A percentile compares a stretch with the other conserved stretches of the same genome.
These are phyloP conservation scores for Labeo catla DNA, from an alignment of 2,113 vertebrate genomes.

Conservation along the genomic window DNA sequence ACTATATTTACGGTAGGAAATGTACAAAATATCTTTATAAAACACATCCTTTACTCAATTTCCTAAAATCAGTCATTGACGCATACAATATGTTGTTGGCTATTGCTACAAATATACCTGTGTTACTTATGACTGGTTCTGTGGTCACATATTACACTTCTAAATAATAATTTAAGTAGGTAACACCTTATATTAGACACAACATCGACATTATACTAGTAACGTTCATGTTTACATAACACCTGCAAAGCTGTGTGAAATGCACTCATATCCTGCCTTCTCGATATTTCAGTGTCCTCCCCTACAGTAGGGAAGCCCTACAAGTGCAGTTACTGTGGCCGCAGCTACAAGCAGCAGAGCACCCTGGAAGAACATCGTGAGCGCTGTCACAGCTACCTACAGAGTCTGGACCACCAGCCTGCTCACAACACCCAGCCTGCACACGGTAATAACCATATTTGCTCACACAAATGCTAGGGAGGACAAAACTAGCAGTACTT, in stretches of 20 bases:
- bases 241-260: conserved; percentile 1
- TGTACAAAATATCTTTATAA: too few relatives aligned
- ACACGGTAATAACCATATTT: conserved; percentile 65
- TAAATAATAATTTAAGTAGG: background rate
- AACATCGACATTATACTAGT: background rate
- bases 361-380: conserved; percentile 94
- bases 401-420: conserved; percentile 84
- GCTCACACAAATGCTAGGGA: background rate
- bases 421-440: conserved; percentile 74
- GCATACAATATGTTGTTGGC: too few relatives aligned
- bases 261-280: background rate
- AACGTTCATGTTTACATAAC: conserved; percentile 5
- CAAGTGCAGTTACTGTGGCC: conserved; percentile 95
- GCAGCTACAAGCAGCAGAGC: conserved; percentile 95
- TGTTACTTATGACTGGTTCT: too few relatives aligned
- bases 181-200: background rate
- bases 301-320: conserved; percentile 92
- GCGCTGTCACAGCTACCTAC: conserved; percentile 89
- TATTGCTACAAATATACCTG: too few relatives aligned
- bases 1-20: too few relatives aligned
- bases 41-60: too few relatives aligned
- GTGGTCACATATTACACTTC: background rate
- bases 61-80: too few relatives aligned
- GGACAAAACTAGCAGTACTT: background rate
- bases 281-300: conserved; percentile 82